These are phyloP conservation scores for Melinaea marsaeus DNA, from an alignment of 2,888 invertebrate species.

Conservation along the genomic window DNA sequence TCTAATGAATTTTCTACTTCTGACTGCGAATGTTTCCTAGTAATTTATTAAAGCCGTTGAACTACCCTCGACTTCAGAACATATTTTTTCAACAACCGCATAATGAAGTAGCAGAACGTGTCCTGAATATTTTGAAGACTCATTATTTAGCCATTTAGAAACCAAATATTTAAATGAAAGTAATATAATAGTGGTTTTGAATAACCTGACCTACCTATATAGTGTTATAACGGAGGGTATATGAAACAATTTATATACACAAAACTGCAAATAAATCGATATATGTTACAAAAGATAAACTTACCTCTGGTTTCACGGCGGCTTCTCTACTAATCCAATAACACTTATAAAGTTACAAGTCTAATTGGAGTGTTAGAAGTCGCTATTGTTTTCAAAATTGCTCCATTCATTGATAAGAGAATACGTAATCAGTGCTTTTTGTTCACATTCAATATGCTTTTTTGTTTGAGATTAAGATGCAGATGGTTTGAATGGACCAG, in stretches of 20 bases:
- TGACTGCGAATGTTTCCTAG: conserved; percentile 7
- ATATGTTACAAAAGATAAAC: not conserved
- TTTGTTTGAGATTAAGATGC: conserved; percentile 2
- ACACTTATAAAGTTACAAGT: conserved; percentile 2
- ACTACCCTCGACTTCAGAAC: conserved; percentile 8
- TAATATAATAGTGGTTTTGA: too few species aligned
- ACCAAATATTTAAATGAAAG: too few species aligned
- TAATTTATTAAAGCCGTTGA: conserved; percentile 8
- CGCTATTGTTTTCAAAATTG: conserved; percentile 47
- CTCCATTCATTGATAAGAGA: conserved; percentile 21
- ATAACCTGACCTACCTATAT: too few species aligned
- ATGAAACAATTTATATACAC: not conserved
- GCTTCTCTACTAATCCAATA: not conserved
- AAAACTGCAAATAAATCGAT: not conserved
- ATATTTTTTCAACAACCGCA: conserved; percentile 10
- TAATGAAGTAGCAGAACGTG: conserved; percentile 14
- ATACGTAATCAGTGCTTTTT: conserved; percentile 28
- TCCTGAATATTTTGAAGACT: conserved; percentile 1
- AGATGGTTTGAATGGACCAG: not conserved
- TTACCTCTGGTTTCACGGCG: conserved; percentile 1
- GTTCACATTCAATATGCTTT: conserved; percentile 23
- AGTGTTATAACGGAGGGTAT: too few species aligned
- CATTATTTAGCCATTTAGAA: too few species aligned
- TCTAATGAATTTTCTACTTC: not conserved
- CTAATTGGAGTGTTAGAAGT: conserved; percentile 26